Conservation (phyloP, 2,888 invertebrate genomes). For the Apantesis nais region DNA sequence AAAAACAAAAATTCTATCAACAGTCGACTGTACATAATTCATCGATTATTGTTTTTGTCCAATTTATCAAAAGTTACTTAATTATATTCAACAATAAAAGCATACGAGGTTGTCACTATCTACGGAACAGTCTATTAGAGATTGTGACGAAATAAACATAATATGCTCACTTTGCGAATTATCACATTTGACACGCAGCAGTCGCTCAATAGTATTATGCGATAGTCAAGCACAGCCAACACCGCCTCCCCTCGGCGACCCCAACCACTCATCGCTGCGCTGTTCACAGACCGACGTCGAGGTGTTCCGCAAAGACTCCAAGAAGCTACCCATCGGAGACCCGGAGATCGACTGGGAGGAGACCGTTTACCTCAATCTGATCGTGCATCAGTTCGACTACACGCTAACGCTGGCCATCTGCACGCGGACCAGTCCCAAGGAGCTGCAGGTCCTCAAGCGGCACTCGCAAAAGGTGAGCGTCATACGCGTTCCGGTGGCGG, state of each 20-base stretch:
- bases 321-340: conserved; percentile 98
- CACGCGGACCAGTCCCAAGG: conserved; percentile 98
- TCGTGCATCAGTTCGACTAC: conserved; percentile 99
- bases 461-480: conserved; percentile 92
- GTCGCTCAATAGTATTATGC: conserved; percentile 36
- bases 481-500: conserved; percentile 73
- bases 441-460: conserved; percentile 96
- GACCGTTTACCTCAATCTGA: conserved; percentile 98
- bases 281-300: conserved; percentile 94
- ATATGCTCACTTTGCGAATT: conserved; percentile 54
- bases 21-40: conserved; percentile 62
- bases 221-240: conserved; percentile 46
- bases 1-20: conserved; percentile 71
- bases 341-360: conserved; percentile 99
- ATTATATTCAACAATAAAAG: conserved; percentile 74
- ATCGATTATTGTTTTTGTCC: conserved; percentile 69
- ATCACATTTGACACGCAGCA: conserved; percentile 48
- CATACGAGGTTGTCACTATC: conserved; percentile 60
- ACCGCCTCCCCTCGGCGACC: conserved; percentile 24
- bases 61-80: conserved; percentile 61
- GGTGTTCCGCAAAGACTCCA: conserved; percentile 98
- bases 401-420: conserved; percentile 98
- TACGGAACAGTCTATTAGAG: conserved; percentile 55
- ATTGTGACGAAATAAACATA: conserved; percentile 40
- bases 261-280: conserved; percentile 40